phyloP scores from a whole-genome alignment of 1,140 invertebrate genomes.

The Pantala flavescens region DNA sequence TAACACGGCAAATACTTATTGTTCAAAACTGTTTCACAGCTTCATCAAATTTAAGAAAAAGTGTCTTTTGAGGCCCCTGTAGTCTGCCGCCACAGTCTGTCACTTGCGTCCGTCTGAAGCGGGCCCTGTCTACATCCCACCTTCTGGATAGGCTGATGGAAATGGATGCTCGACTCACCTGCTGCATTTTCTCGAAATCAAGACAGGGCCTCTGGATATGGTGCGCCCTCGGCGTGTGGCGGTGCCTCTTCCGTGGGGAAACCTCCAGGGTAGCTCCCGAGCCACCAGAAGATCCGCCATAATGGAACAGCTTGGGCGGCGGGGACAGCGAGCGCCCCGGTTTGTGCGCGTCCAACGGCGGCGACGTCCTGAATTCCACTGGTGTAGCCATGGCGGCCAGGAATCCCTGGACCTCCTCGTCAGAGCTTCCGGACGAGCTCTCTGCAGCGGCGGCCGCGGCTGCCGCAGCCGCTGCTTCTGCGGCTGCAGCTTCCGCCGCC shows the following conservation, averaged over 20 bases:
- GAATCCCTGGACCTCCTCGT: slow-evolving; percentile 57
- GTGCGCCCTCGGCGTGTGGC: slow-evolving; percentile 49
- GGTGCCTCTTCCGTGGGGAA: slow-evolving; percentile 46
- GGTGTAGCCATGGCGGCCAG: slow-evolving; percentile 53
- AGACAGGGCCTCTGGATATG: slow-evolving; percentile 71
- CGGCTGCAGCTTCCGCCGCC: slow-evolving; percentile 18
- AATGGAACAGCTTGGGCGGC: slow-evolving; percentile 62
- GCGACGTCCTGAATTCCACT: slow-evolving; percentile 78
- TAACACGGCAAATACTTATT: too few relatives aligned
- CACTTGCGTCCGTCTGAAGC: background rate
- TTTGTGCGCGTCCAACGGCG: slow-evolving; percentile 76
- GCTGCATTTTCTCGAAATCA: slow-evolving; percentile 95
- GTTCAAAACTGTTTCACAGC: too few relatives aligned
- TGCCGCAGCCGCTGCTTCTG: slow-evolving; percentile 29
- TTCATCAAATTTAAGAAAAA: too few relatives aligned
- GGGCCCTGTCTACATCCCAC: background rate
- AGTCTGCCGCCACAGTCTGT: background rate
- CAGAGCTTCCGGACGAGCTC: slow-evolving; percentile 41
- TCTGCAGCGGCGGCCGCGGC: slow-evolving; percentile 25
- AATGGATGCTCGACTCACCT: slow-evolving; percentile 44
- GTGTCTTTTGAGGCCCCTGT: background rate
- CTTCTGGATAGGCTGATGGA: slow-evolving; percentile 12
- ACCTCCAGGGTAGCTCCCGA: slow-evolving; percentile 29
- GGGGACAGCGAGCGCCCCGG: slow-evolving; percentile 55
- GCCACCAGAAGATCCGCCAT: slow-evolving; percentile 41